These are phyloP conservation scores for Scomber colias DNA, from an alignment of 2,113 vertebrate genomes.

Conservation along the genomic window DNA sequence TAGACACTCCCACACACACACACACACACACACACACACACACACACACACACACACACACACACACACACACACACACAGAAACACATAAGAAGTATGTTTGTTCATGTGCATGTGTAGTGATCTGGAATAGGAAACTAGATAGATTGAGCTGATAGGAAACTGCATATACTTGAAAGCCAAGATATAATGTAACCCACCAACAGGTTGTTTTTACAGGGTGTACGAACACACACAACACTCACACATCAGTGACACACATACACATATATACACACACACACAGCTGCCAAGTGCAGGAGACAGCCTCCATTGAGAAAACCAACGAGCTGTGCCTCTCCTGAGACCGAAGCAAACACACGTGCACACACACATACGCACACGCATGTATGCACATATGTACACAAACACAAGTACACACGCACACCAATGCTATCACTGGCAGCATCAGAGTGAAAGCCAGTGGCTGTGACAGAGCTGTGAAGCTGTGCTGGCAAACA, in stretches of 20 bases:
- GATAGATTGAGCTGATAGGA: constrained; percentile 79
- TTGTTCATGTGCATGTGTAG: constrained; percentile 75
- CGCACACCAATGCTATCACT: constrained; percentile 53
- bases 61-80: not conserved
- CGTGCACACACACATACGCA: constrained; percentile 11
- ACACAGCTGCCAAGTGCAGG: constrained; percentile 66
- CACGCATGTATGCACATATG: constrained; percentile 5
- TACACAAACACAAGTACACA: constrained; percentile 8
- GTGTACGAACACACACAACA: constrained; percentile 30
- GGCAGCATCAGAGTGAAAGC: constrained; percentile 50
- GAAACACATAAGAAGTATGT: constrained; percentile 53
- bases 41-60: constrained; percentile 10
- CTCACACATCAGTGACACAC: constrained; percentile 20
- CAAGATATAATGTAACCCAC: constrained; percentile 75
- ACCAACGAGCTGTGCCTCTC: constrained; percentile 82
- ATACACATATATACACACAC: constrained; percentile 32
- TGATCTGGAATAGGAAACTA: constrained; percentile 76
- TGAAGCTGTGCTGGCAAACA: constrained; percentile 56
- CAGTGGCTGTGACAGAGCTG: constrained; percentile 59
- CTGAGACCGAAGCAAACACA: constrained; percentile 53
- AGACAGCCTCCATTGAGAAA: constrained; percentile 83
- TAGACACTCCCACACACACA: constrained; percentile 10
- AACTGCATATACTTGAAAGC: constrained; percentile 70
- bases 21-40: not conserved
- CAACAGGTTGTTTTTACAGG: constrained; percentile 75